Base-by-base conservation (phyloP, 2,797 vertebrate genomes). In the Oryzias dopingdopingensis region DNA sequence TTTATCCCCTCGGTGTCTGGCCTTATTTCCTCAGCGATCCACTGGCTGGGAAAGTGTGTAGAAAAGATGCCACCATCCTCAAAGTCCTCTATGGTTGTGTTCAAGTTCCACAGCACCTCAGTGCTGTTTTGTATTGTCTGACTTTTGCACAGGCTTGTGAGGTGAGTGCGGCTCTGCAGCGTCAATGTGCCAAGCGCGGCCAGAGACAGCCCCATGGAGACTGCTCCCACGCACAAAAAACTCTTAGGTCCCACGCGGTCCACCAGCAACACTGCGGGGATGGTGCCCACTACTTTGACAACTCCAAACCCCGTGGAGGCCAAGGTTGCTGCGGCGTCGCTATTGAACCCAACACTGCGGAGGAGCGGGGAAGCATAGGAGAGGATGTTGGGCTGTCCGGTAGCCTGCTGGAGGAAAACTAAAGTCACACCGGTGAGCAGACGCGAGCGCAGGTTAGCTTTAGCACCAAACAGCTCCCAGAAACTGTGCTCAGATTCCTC, bases 381-480 rank as follows among this genome's bases (percentile, higher is more conserved):
- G 43, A 98, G 87, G 83, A 99, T 91, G 78, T 97, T 98, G 42
- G 96, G 96, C 62, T 99, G 96, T 1, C 96, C 96, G 0, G 96
- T 98, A 1, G 86, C 91, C 85, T 99, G 96, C 73, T 96, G 93
- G 75, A 99, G 95, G 86, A 98, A 96, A 16, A 94, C 95, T 46
- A 99, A 52, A 0, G 77, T 83, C 29, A 94, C 82, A 0, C 96
- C 96, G 14, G 94, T 94, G n/a, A 96, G 84, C 62, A 98, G 75
- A 43, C 96, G 90, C 1, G 87, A 87, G 24, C 95, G 93, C 86
- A 99, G 92, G 83, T 99, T 99, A 77, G 95, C 93, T 64, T 92
- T 94, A 22, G 90, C 69, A 26, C 92, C 87, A 77, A 99, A 96
- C 45, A 99, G 67, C 79, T 99, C 96, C 70, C 83, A 59, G 84